A percentile compares a stretch with the other conserved stretches of the same genome.
phyloP scores from a whole-genome alignment of 2,113 vertebrate genomes.

The Cyprichromis sp. region DNA sequence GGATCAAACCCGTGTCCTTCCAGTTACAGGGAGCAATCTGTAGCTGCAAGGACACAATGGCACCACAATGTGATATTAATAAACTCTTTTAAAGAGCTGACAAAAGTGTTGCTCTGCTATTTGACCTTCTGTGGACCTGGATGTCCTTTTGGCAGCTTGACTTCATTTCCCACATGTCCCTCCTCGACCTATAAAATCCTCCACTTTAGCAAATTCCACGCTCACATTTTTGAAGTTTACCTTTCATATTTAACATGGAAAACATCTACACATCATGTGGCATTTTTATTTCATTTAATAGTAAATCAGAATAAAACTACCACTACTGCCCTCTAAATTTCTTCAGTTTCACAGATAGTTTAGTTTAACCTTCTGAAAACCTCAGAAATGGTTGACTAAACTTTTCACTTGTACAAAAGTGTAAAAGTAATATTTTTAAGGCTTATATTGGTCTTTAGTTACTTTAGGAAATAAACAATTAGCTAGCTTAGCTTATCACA shows the following conservation, averaged over 20 bases:
- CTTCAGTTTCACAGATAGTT: background rate
- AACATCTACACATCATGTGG: background rate
- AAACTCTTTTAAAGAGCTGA: background rate
- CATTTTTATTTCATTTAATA: background rate
- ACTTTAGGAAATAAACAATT: background rate
- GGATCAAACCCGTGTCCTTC: conserved; percentile 7
- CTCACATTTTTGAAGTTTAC: background rate
- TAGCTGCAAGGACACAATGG: background rate
- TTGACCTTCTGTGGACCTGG: conserved; percentile 3
- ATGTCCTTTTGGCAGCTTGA: background rate
- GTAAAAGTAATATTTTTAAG: background rate
- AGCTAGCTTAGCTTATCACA: background rate
- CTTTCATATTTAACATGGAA: background rate
- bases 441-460: background rate
- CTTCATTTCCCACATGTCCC: background rate
- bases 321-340: background rate
- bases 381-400: background rate
- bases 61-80: background rate
- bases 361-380: background rate
- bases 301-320: background rate
- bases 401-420: background rate
- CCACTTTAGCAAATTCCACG: background rate
- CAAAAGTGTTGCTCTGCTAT: background rate
- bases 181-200: background rate
- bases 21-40: background rate